Evolutionary conservation across 1,140 invertebrate species (phyloP), one percentile per base, ranked within the genome.

Genomic region (Hermetia illucens): DNA sequence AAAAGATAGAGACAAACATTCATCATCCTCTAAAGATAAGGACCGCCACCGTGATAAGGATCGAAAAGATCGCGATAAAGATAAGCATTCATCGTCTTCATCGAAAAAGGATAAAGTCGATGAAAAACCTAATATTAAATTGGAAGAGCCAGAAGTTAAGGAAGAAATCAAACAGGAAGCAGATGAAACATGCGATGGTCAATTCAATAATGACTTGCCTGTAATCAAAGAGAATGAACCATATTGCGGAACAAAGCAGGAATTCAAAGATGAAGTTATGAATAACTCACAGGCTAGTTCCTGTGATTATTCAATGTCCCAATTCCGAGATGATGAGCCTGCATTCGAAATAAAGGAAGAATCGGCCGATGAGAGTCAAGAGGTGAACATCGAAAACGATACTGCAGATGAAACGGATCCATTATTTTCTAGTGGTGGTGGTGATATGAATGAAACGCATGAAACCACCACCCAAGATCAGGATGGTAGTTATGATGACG

Each of bases 271-370:
- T 19, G 50, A 55, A 32, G 48, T 52, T 34, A 30, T 34, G 24
- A 60, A 66, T 48, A 59, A 66, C 19, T 72, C 68, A 5, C 66
- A 70, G 38, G 68, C 64, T 9, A 75, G 72, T 35, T 76, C 73
- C 33, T 76, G 72, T 59, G 73, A 76, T 50, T 76, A 75, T 51
- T 75, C 69, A 39, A 42, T 76, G 46, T 73, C 73, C 21, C 72
- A 75, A 49, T 77, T 77, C 37, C 65, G 67, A 41, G 63, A 61
- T 40, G 62, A 66, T 42, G 65, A 69, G 48, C 53, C 64, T 1
- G 36, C 52, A 31, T 63, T 62, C 38, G 47, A 13, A 18, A 31
- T 41, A 6, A 41, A 41, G 19, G 24, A 5, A 4, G 39, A 41
- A 10, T 1, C 15, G 15, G n/a, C 6, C 12, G 36, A 38, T 10